Conservation (phyloP, 2,113 vertebrate genomes). For the Macquaria ambigua region DNA sequence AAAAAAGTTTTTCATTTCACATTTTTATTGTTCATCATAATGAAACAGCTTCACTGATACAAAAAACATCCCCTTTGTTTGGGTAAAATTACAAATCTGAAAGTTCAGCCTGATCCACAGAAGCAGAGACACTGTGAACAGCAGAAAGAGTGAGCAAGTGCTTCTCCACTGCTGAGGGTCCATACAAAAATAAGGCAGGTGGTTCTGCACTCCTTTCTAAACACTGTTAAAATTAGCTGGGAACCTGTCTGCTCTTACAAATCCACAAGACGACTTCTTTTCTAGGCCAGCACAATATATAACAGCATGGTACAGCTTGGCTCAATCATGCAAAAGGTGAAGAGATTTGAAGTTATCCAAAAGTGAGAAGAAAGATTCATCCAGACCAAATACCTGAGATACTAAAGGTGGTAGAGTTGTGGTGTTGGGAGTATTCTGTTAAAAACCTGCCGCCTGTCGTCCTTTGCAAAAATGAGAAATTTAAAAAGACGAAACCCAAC, state of each 20-base stretch:
- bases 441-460: not conserved
- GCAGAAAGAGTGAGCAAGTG: constrained; percentile 51
- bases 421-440: not conserved
- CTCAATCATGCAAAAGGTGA: constrained; percentile 56
- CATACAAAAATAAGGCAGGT: constrained; percentile 66
- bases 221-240: constrained; percentile 32
- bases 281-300: constrained; percentile 26
- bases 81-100: constrained; percentile 76
- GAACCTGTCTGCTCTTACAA: constrained; percentile 32
- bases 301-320: constrained; percentile 49
- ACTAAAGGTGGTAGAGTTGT: constrained; percentile 46
- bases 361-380: constrained; percentile 30
- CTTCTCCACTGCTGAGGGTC: constrained; percentile 55
- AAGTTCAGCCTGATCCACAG: constrained; percentile 69
- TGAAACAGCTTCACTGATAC: constrained; percentile 82
- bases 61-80: constrained; percentile 74
- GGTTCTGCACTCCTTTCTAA: constrained; percentile 40
- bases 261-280: constrained; percentile 23
- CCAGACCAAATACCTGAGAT: constrained; percentile 66
- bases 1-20: constrained; percentile 53
- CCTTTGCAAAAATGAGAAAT: constrained; percentile 12
- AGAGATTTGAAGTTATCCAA: constrained; percentile 18
- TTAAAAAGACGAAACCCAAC: constrained; percentile 36
- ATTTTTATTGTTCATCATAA: constrained; percentile 84
- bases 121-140: constrained; percentile 58